Conservation (phyloP, 2,113 vertebrate species). For the Triplophysa dalaica region DNA sequence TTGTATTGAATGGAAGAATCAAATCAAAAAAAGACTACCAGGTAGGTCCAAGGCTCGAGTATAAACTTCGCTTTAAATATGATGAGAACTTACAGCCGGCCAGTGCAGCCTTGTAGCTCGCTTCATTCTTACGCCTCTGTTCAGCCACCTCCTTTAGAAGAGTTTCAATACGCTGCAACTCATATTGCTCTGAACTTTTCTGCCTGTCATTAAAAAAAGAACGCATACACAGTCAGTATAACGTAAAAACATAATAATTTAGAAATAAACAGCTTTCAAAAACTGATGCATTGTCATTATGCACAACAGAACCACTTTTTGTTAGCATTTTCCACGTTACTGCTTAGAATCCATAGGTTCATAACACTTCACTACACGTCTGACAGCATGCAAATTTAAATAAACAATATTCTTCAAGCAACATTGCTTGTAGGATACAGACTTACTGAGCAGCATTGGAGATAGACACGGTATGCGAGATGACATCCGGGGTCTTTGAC, state of each 20-base stretch:
- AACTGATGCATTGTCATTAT: background rate
- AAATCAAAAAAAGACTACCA: too few species aligned
- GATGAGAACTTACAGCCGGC: slow-evolving; percentile 78
- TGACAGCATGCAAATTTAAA: background rate
- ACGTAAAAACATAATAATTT: background rate
- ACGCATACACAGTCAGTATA: background rate
- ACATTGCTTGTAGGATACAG: too few species aligned
- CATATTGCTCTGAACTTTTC: slow-evolving; percentile 82
- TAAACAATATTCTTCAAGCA: too few species aligned
- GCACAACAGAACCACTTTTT: background rate
- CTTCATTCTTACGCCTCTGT: slow-evolving; percentile 84
- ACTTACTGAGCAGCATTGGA: slow-evolving; percentile 56
- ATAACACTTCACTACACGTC: too few species aligned
- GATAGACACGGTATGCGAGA: background rate
- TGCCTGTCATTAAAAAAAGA: slow-evolving; percentile 57
- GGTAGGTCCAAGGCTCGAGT: too few species aligned
- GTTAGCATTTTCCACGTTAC: too few species aligned
- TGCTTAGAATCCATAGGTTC: too few species aligned
- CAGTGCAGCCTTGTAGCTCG: slow-evolving; percentile 85
- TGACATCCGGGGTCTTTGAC: background rate
- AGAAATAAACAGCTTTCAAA: background rate
- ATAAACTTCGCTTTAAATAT: too few species aligned
- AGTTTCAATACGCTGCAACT: slow-evolving; percentile 82
- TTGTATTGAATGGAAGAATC: too few species aligned
- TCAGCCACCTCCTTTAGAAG: slow-evolving; percentile 85